Evolutionary conservation across 2,888 invertebrate genomes (phyloP).

Genomic region (Bruchidius siliquastri): DNA sequence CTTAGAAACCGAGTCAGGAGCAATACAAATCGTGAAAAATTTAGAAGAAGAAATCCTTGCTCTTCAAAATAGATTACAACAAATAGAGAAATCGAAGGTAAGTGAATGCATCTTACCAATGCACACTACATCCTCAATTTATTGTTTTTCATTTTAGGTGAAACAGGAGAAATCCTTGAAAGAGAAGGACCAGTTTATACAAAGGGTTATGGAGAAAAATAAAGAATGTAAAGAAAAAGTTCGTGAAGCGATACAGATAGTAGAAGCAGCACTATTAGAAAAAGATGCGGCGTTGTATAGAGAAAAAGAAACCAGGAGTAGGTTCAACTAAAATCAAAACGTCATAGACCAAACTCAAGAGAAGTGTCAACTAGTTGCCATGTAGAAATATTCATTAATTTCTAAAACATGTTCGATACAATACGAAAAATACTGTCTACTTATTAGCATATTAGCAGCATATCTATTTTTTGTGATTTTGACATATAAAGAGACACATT

Average conservation of each 20-base stretch:
- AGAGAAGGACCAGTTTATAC: constrained; percentile 42
- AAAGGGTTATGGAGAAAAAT: constrained; percentile 45
- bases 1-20: constrained; percentile 50
- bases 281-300: constrained; percentile 52
- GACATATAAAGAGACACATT: too few relatives aligned
- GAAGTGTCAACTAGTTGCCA: too few relatives aligned
- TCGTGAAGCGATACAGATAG: constrained; percentile 54
- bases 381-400: too few relatives aligned
- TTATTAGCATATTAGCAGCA: too few relatives aligned
- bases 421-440: too few relatives aligned
- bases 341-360: too few relatives aligned
- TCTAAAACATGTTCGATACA: too few relatives aligned
- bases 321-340: background rate
- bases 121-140: background rate
- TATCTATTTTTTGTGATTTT: too few relatives aligned
- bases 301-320: constrained; percentile 46
- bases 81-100: constrained; percentile 43
- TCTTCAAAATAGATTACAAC: constrained; percentile 45
- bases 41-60: constrained; percentile 50
- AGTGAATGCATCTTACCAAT: background rate
- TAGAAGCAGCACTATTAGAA: constrained; percentile 55
- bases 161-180: constrained; percentile 47
- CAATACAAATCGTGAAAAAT: constrained; percentile 45
- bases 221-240: constrained; percentile 52
- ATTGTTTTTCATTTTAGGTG: background rate